Evolutionary conservation across 1,140 invertebrate genomes (phyloP).

Genomic region (Apocrypta bakeri): DNA sequence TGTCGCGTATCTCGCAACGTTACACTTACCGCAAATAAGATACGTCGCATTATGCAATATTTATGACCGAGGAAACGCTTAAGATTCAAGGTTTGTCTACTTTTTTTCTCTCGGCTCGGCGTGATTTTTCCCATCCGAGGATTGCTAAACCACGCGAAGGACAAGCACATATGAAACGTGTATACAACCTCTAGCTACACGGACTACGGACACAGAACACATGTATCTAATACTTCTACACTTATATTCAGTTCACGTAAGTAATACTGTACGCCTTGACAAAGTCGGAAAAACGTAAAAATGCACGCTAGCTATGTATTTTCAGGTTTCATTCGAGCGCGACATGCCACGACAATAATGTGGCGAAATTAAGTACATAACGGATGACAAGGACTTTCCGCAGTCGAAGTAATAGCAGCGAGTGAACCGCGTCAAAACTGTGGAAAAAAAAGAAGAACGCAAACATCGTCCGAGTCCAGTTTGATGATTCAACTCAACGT

Average conservation of each 20-base stretch:
- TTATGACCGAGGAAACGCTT: neutral
- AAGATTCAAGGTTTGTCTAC: neutral
- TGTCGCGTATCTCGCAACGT: neutral
- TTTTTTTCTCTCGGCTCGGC: neutral
- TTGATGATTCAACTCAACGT: too few relatives aligned
- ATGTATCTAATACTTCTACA: too few relatives aligned
- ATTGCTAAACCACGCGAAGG: neutral
- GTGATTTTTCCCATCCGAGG: neutral
- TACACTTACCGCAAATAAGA: too few relatives aligned
- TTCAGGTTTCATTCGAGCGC: neutral
- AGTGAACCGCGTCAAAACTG: too few relatives aligned
- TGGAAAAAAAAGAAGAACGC: too few relatives aligned
- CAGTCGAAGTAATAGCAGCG: too few relatives aligned
- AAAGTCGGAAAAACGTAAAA: neutral
- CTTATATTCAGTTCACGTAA: neutral
- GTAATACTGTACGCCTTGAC: neutral
- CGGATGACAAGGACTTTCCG: too few relatives aligned
- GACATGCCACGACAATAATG: too few relatives aligned
- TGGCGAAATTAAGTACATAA: too few relatives aligned
- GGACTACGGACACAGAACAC: too few relatives aligned
- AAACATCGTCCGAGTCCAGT: too few relatives aligned
- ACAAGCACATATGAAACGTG: neutral
- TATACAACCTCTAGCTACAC: neutral
- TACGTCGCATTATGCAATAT: neutral
- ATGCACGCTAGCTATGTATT: neutral